A percentile compares a stretch with the other conserved stretches of the same genome.
phyloP scores from a whole-genome alignment of 2,797 vertebrate genomes.

The Myotis findleyi region DNA sequence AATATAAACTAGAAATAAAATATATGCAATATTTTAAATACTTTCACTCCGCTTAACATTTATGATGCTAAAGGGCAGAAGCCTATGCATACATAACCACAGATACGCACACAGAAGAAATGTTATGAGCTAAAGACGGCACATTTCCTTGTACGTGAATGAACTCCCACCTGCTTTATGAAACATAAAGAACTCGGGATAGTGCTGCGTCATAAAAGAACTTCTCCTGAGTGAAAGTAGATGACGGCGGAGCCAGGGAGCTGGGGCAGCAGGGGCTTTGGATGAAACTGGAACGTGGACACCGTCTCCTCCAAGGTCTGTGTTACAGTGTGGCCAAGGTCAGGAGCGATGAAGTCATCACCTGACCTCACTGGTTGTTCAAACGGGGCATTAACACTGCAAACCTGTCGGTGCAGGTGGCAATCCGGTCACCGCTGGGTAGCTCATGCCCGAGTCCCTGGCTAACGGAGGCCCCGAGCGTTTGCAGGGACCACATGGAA shows the following conservation, averaged over 20 bases:
- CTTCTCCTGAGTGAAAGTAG: not conserved
- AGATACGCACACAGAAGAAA: not conserved
- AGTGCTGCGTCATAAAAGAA: not conserved
- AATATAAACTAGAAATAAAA: not conserved
- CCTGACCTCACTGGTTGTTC: not conserved
- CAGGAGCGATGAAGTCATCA: not conserved
- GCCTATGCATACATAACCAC: fast-evolving
- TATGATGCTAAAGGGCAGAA: not conserved
- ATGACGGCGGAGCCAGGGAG: not conserved
- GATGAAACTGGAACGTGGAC: not conserved
- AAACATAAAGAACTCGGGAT: not conserved
- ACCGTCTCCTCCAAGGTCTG: not conserved
- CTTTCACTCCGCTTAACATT: not conserved
- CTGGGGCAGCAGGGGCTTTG: not conserved
- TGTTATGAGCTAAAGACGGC: not conserved
- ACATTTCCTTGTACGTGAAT: not conserved
- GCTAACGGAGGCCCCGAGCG: not conserved
- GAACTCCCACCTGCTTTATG: conserved; percentile 4
- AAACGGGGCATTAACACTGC: not conserved
- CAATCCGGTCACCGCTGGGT: not conserved
- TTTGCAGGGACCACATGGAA: fast-evolving
- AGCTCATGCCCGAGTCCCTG: not conserved
- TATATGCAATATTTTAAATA: not conserved
- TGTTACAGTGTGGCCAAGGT: not conserved
- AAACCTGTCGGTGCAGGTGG: not conserved